Evolutionary conservation across 2,113 vertebrate genomes (phyloP).

Genomic region (Crotophaga sulcirostris): DNA sequence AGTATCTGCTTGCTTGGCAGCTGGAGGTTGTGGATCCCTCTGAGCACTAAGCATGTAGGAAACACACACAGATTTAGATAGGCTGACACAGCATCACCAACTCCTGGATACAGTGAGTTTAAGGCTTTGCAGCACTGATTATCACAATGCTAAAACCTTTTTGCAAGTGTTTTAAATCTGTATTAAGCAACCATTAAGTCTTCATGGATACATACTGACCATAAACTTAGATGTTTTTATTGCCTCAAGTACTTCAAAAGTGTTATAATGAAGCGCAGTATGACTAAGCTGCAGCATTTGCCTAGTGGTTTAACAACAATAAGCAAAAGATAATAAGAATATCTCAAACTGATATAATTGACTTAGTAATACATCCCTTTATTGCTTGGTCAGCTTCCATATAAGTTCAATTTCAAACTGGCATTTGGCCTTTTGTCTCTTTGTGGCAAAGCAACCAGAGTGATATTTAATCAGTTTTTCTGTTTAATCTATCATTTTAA

Average conservation of each 20-base stretch:
- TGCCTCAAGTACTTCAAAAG: not conserved
- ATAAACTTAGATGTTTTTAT: not conserved
- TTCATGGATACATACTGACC: not conserved
- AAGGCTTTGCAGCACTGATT: not conserved
- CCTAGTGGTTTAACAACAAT: not conserved
- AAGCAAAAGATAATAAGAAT: not conserved
- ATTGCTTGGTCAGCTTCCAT: slow-evolving; percentile 4
- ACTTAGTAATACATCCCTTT: not conserved
- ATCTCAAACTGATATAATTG: not conserved
- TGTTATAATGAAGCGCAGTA: not conserved
- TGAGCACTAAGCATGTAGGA: not conserved
- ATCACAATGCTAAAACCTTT: not conserved
- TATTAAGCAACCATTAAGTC: not conserved
- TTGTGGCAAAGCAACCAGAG: not conserved
- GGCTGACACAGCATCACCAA: not conserved
- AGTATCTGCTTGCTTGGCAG: not conserved
- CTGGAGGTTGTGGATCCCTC: not conserved
- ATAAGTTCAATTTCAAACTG: slow-evolving; percentile 22
- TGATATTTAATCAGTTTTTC: slow-evolving; percentile 25
- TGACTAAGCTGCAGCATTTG: not conserved
- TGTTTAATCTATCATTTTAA: slow-evolving; percentile 22
- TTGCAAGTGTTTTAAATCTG: not conserved
- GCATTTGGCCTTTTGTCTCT: slow-evolving; percentile 17
- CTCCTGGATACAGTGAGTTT: not conserved
- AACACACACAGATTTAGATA: not conserved